phyloP scores from a whole-genome alignment of 2,797 vertebrate genomes.

The Falco cherrug region DNA sequence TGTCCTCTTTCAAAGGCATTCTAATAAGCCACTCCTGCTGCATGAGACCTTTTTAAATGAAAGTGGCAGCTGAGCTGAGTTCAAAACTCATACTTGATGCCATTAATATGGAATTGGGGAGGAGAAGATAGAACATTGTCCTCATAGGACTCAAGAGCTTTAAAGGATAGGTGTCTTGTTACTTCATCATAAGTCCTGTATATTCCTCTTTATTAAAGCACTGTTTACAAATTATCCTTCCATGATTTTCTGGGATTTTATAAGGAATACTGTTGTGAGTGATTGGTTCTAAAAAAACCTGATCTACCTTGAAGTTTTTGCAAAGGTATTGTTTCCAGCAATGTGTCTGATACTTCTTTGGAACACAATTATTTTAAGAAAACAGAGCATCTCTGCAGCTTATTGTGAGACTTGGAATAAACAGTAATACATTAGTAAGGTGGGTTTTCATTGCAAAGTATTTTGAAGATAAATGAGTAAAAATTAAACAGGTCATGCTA shows the following conservation, averaged over 20 bases:
- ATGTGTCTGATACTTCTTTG: background rate
- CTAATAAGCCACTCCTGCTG: background rate
- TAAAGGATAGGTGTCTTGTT: background rate
- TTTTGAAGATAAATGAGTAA: background rate
- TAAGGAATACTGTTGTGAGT: background rate
- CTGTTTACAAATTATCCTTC: background rate
- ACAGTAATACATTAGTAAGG: background rate
- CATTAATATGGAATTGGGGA: background rate
- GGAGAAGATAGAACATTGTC: background rate
- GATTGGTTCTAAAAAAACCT: background rate
- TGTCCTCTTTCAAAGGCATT: background rate
- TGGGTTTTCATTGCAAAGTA: background rate
- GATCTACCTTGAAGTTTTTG: background rate
- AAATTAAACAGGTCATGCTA: background rate
- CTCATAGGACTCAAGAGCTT: background rate
- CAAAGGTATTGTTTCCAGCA: background rate
- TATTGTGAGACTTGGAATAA: background rate
- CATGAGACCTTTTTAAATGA: background rate
- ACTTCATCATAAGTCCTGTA: background rate
- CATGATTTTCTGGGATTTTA: background rate
- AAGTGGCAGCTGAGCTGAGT: conserved; percentile 3
- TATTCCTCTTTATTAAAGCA: conserved; percentile 41
- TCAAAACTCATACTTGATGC: background rate
- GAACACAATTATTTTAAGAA: background rate
- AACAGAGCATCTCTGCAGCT: background rate